Base-by-base conservation (phyloP, 53 echinoderm and acorn worm species). In the Temnopleurus reevesii region DNA sequence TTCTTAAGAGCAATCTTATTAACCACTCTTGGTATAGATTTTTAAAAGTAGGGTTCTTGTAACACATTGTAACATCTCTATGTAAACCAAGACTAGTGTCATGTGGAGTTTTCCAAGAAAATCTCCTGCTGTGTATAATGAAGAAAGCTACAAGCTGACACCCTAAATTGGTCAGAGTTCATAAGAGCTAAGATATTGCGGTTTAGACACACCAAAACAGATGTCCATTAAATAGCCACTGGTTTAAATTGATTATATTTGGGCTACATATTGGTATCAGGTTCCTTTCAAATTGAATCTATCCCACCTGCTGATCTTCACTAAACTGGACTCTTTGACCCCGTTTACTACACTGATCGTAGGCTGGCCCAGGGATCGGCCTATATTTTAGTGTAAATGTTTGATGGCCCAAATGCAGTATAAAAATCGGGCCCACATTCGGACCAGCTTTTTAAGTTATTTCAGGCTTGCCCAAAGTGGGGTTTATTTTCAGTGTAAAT, bases 211-310 rank as follows among this genome's bases (percentile, higher is more conserved):
- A 71, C 21, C 71, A 29, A 46, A 49, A 80, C 47, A 49, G 27
- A 80, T 80, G 51, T 49, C 1, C 9, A 49, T 80, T 8, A 21
- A 12, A 47, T 8, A 41, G n/a, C 7, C 41, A 41, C 8, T 71
- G 71, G 41, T 71, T 71, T 19, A 41, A 71, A 26, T 71, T 71
- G 71, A 38, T 66, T 35, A 71, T 71, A 43, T 71, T n/a, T n/a
- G n/a, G n/a, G 41, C 71, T 38, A 19, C 71, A 71, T 71, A n/a
- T 38, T 71, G 43, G 71, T 19, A n/a, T 71, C 38, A n/a, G 43
- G 21, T 71, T 71, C 41, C 71, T n/a, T 13, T 0, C 27, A 38
- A 71, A 71, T 71, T 71, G 71, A 71, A 9, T 71, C n/a, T 36
- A 3, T 36, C 38, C 71, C 21, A 21, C 71, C 71, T 41, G 41